These are phyloP conservation scores for Gallinago solitaria DNA, from an alignment of 2,797 vertebrate genomes.

Conservation along the genomic window DNA sequence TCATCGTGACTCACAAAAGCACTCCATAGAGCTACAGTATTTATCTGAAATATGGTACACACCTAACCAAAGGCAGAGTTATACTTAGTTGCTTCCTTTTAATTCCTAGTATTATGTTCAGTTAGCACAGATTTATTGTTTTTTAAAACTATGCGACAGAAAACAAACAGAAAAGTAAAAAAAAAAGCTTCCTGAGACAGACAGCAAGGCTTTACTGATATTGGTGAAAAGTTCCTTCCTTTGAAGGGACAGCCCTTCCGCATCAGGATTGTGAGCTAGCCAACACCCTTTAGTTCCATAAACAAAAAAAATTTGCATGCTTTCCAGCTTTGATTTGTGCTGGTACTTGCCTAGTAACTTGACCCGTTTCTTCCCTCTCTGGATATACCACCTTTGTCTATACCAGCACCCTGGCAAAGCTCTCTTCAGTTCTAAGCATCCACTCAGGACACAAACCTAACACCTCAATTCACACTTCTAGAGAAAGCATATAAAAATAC, in stretches of 20 bases:
- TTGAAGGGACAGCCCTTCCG: not conserved
- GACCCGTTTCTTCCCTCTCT: not conserved
- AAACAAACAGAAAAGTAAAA: not conserved
- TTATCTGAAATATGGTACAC: not conserved
- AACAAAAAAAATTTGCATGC: not conserved
- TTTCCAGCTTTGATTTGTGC: not conserved
- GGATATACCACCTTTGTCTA: not conserved
- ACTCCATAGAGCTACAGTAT: not conserved
- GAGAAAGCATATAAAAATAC: not conserved
- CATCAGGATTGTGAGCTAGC: not conserved
- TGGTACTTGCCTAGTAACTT: not conserved
- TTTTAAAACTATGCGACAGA: not conserved
- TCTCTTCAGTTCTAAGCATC: not conserved
- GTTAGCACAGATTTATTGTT: not conserved
- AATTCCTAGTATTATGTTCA: not conserved
- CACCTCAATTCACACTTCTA: not conserved
- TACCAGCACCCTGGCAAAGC: not conserved
- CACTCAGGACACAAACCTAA: fast-evolving
- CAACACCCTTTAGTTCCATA: not conserved
- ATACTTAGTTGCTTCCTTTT: not conserved
- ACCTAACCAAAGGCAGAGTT: not conserved
- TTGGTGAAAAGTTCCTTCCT: not conserved
- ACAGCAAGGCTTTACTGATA: not conserved
- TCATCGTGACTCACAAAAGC: not conserved
- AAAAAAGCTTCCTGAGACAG: not conserved